Evolutionary conservation across 1,140 invertebrate species (phyloP), one percentile per base, ranked within the genome.

Genomic region (Pseudomyrmex concolor): DNA sequence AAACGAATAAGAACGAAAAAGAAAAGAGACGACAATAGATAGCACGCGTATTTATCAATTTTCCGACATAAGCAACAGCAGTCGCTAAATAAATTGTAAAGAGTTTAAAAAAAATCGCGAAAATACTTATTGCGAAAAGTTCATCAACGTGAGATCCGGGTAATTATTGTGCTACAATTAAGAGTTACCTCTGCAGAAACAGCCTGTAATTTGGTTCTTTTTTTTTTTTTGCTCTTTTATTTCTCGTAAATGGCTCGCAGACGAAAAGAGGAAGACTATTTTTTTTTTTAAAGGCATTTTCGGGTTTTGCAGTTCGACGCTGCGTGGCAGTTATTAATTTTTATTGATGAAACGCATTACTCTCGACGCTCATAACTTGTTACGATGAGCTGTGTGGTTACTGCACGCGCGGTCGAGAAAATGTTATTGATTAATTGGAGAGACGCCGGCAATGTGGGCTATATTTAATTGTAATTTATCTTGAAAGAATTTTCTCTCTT

Each of bases 281-380:
- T 34, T 34, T 34, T 34, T 34, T 34, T 34, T 34, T 34, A 9
- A 51, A 25, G 25, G 13, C 43, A 77, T 67, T 77, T 77, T 77
- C 43, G 34, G 12, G 12, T 25, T 25, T 25, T 25, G n/a, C 60
- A 51, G n/a, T 25, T 25, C 55, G 70, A 17, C 43, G n/a, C 17
- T 60, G 34, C 17, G 25, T 43, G 9, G 19, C n/a, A 54, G 34
- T 5, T 25, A 70, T 78, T 78, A 78, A 68, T 78, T 78, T 70
- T 78, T 78, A 78, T 78, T 70, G 76, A 78, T 70, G 76, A 70
- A 70, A 78, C 64, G 10, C 64, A 78, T 80, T 80, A 71, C 70
- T 80, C 66, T 80, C 54, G 55, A 8, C 22, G n/a, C 22, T n/a
- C n/a, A n/a, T n/a, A n/a, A 17, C 43, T 59, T 71, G n/a, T 67